Evolutionary conservation across 2,888 invertebrate genomes (phyloP), one percentile per base, ranked within the genome.

Genomic region (Plagodis dolabraria): DNA sequence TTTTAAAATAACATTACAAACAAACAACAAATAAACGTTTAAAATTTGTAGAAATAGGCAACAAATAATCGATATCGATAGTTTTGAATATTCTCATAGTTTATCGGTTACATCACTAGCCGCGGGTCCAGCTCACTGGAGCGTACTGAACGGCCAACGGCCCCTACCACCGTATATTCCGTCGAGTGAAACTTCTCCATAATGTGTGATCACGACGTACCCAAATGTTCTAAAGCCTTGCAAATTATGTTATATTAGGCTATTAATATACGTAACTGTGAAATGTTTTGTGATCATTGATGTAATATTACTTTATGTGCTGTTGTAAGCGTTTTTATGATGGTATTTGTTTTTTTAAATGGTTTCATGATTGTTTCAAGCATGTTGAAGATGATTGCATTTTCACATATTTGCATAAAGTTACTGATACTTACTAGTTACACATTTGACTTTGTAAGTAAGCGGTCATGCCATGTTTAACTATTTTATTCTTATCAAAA

Each of bases 171-270:
- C 65, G 68, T 75, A 77, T 73, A 79, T 74, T 74, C 76, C 69
- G 60, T 72, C 71, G 65, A 75, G 82, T 78, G 82, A 82, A 81
- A 79, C 78, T 78, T 36, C 56, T 47, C 52, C 53, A 45, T 53
- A 55, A 60, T 60, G 47, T 47, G 40, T 36, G 5, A 34, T 42
- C 40, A 47, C 47, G n/a, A 45, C 46, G 47, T 51, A 34, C 42
- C 36, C 34, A 49, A 53, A 53, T 47, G 53, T 61, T 49, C 49
- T 61, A 49, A 53, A 53, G 35, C 54, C 55, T 61, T 49, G 60
- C 56, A 33, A 55, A 57, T 56, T 55, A 38, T 52, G 51, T 49
- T 50, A 57, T 56, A 50, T 40, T 40, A 40, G 47, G 47, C 51
- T n/a, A 55, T 60, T 52, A 51, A 33, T 8, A 9, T 34, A 47